phyloP scores from a whole-genome alignment of 2,113 vertebrate genomes.

The Dicerorhinus sumatrensis region DNA sequence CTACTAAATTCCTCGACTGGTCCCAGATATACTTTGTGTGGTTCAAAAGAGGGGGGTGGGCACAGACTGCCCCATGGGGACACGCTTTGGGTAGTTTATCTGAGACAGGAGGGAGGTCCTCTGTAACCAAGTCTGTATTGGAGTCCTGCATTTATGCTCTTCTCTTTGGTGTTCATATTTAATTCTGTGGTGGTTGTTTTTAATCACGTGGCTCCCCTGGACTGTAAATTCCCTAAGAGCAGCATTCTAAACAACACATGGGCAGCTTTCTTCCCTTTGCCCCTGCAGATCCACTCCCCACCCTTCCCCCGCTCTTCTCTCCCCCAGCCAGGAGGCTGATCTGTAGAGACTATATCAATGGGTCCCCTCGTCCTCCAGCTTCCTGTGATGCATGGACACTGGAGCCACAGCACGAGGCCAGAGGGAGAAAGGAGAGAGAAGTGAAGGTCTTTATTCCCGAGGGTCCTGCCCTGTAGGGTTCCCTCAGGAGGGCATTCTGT shows the following conservation, averaged over 20 bases:
- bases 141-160: background rate
- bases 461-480: background rate
- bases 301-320: background rate
- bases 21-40: background rate
- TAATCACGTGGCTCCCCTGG: background rate
- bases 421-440: background rate
- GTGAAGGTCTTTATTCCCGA: background rate
- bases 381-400: background rate
- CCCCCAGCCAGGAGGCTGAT: background rate
- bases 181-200: background rate
- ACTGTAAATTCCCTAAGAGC: background rate
- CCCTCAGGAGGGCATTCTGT: background rate
- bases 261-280: background rate
- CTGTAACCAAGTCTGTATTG: background rate
- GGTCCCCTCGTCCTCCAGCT: background rate
- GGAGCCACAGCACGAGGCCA: background rate
- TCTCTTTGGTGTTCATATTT: background rate
- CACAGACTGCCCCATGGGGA: rapidly evolving
- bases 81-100: background rate
- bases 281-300: background rate
- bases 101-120: background rate
- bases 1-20: background rate
- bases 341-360: background rate
- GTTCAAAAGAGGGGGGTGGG: background rate
- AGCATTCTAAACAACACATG: background rate